Base-by-base conservation (phyloP, 1,140 invertebrate species). In the Telenomus remus region DNA sequence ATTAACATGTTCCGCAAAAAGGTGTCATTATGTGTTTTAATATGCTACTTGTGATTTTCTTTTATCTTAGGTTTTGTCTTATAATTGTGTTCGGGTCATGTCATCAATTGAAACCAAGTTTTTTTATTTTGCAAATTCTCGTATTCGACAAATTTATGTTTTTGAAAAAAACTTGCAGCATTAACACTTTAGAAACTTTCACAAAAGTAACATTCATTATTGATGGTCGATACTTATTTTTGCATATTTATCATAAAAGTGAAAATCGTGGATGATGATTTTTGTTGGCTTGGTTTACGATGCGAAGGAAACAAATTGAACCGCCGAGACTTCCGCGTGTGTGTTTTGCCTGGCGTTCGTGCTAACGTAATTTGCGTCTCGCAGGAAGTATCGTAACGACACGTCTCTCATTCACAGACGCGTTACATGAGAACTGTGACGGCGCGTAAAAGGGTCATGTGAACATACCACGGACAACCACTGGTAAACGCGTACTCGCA, bases 371-470 rank as follows among this genome's bases (percentile, higher is more conserved):
- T 82, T 82, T 80, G 80, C 69, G 79, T 79, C 76, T 75, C 75
- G 75, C 84, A 84, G 85, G 86, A 87, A 87, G 84, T 87, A 86
- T 86, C 82, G 83, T 84, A 83, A 86, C 82, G 84, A 86, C 83
- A 83, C 80, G 81, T 86, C 79, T 86, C 82, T 79, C 85, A 84
- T 84, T 84, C 83, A 79, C 80, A 82, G 70, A 65, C 69, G 79
- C 79, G 81, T 85, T 86, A 85, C 85, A 85, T 86, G 85, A 85
- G 86, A 87, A 86, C 81, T 86, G 84, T 86, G 82, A 86, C 84
- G 84, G 76, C 82, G 81, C 79, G 84, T 84, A 86, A 87, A 86
- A 86, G 84, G 85, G 84, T 85, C 85, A 85, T 85, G 84, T 84
- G 84, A 87, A 85, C 81, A 79, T 85, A 84, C 84, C 85, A 85